Percentiles rank a stretch among this genome's conserved stretches.
phyloP scores from a whole-genome alignment of 2,888 invertebrate genomes.

The Lordiphosa andalusiaca region DNA sequence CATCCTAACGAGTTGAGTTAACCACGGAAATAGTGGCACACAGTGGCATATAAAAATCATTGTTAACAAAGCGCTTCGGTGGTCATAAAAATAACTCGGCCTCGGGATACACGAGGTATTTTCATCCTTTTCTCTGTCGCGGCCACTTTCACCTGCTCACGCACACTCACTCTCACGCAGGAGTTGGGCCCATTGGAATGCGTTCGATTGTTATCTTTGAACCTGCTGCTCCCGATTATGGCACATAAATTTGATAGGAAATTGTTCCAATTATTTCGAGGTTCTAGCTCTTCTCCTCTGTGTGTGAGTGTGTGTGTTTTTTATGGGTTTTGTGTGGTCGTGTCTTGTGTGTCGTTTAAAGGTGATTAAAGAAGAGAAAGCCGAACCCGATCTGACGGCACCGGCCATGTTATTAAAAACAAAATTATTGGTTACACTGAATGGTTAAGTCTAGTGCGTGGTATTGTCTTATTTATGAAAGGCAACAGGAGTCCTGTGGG shows the following conservation, averaged over 20 bases:
- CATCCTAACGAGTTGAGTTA: conserved; percentile 63
- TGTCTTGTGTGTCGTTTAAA: conserved; percentile 59
- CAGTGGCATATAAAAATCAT: conserved; percentile 62
- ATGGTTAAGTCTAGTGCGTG: conserved; percentile 15
- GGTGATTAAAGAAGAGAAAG: conserved; percentile 61
- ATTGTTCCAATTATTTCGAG: conserved; percentile 72
- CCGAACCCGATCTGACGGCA: conserved; percentile 37
- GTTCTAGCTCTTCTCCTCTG: conserved; percentile 23
- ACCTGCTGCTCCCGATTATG: conserved; percentile 74
- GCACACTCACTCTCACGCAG: conserved; percentile 9
- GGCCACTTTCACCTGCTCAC: conserved; percentile 67
- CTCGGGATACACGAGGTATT: conserved; percentile 17
- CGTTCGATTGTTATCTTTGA: conserved; percentile 73
- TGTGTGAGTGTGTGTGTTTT: conserved; percentile 30
- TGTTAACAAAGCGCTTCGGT: conserved; percentile 71
- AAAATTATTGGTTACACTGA: conserved; percentile 47
- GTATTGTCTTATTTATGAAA: conserved; percentile 50
- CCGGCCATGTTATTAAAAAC: conserved; percentile 60
- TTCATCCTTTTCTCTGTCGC: conserved; percentile 52
- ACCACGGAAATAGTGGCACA: conserved; percentile 49
- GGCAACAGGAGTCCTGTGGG: conserved; percentile 15
- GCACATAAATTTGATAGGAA: conserved; percentile 74
- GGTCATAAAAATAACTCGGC: conserved; percentile 62
- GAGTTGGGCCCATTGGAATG: conserved; percentile 40
- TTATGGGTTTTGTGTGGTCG: conserved; percentile 74